Evolutionary conservation across 2,113 vertebrate species (phyloP).

Genomic region (Pandion haliaetus): DNA sequence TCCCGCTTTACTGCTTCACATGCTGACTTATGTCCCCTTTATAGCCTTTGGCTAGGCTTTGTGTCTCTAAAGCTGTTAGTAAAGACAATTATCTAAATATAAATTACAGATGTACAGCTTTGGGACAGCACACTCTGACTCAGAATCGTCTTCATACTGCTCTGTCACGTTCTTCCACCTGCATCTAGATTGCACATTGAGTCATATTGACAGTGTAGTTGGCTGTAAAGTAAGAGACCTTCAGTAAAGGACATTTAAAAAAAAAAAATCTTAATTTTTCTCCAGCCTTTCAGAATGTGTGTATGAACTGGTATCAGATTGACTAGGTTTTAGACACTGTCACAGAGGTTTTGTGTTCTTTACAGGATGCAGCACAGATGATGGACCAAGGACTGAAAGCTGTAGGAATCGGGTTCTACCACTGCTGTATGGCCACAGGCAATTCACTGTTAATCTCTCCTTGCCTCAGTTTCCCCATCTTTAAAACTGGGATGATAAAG

Average conservation of each 20-base stretch:
- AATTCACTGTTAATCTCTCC: background rate
- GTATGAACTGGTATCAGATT: background rate
- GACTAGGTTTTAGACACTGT: background rate
- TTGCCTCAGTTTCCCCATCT: background rate
- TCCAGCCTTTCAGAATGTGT: background rate
- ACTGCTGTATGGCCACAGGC: background rate
- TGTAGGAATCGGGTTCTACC: background rate
- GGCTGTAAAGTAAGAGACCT: slow-evolving; percentile 37
- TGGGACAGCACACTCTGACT: slow-evolving; percentile 38
- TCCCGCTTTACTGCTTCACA: background rate
- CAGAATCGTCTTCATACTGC: slow-evolving; percentile 31
- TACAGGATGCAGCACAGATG: background rate
- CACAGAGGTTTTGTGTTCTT: background rate
- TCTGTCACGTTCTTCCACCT: slow-evolving; percentile 47
- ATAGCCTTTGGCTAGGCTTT: slow-evolving; percentile 44
- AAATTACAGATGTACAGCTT: slow-evolving; percentile 31
- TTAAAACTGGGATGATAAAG: background rate
- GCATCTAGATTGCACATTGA: slow-evolving; percentile 52
- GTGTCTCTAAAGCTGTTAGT: slow-evolving; percentile 46
- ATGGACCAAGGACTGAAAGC: background rate
- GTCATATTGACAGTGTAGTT: slow-evolving; percentile 46
- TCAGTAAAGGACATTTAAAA: slow-evolving; percentile 32
- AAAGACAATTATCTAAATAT: slow-evolving; percentile 48
- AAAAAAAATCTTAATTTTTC: background rate
- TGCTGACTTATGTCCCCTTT: slow-evolving; percentile 11